Evolutionary conservation across 35 echinoderm and acorn worm genomes (phyloP).

Genomic region (Ophiothrix spiculata): DNA sequence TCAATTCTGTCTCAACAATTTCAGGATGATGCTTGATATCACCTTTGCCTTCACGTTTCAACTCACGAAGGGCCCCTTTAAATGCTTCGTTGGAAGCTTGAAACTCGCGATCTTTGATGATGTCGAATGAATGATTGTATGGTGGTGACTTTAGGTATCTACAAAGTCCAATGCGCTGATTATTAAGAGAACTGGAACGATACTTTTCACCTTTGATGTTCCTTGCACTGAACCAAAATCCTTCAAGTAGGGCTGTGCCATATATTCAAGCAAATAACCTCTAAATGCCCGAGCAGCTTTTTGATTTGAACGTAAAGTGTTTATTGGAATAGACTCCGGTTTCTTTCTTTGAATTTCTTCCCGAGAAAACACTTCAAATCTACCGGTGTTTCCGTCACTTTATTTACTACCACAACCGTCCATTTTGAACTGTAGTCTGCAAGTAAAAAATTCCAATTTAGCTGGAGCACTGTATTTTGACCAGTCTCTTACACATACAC

Average conservation of each 20-base stretch:
- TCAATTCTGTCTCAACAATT: not conserved
- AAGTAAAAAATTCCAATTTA: no score
- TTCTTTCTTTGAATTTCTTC: not conserved
- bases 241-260: not conserved
- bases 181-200: not conserved
- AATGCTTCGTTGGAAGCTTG: not conserved
- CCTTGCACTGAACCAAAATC: not conserved
- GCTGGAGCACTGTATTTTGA: no score
- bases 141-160: not conserved
- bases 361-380: not conserved
- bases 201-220: not conserved
- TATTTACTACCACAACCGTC: no score
- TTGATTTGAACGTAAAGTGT: not conserved
- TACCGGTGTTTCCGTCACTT: no score
- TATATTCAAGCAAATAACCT: not conserved
- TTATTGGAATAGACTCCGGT: not conserved
- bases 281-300: not conserved
- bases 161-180: not conserved
- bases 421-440: no score
- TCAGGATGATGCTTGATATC: constrained; percentile 17
- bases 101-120: constrained; percentile 21
- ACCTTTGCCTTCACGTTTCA: constrained; percentile 29
- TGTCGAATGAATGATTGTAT: not conserved
- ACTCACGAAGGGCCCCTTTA: constrained; percentile 23
- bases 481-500: no score